phyloP scores from a whole-genome alignment of 2,113 vertebrate genomes.

The Stercorarius parasiticus region DNA sequence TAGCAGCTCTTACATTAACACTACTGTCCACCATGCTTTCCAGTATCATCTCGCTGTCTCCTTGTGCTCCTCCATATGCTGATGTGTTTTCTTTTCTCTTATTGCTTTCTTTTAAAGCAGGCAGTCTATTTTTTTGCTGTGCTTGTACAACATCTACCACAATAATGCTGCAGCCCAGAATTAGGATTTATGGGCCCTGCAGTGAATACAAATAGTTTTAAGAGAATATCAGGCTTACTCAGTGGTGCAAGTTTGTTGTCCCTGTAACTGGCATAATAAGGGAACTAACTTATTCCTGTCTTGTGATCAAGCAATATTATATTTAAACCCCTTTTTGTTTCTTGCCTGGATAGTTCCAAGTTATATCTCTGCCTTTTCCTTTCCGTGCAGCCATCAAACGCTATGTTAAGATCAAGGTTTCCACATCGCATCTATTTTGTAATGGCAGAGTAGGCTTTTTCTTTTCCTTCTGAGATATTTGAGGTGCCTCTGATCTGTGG shows the following conservation, averaged over 20 bases:
- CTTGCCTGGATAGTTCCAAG: accelerated
- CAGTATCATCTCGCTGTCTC: background rate
- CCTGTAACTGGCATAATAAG: background rate
- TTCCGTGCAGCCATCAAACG: background rate
- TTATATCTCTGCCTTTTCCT: background rate
- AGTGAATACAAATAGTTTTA: background rate
- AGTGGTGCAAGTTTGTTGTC: background rate
- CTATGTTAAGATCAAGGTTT: background rate
- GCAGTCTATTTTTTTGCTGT: background rate
- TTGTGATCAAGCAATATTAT: background rate
- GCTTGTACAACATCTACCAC: background rate
- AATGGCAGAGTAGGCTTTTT: background rate
- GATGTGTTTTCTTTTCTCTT: background rate
- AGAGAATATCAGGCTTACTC: background rate
- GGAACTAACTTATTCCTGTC: background rate
- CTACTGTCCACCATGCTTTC: background rate
- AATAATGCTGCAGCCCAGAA: background rate
- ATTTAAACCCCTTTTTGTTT: background rate
- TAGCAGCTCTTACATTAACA: background rate
- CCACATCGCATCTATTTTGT: background rate
- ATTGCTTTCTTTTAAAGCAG: background rate
- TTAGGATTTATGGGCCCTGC: background rate
- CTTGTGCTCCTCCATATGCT: background rate
- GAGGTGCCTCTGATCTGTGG: background rate
- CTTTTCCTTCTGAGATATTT: background rate